Conservation (phyloP, 2,797 vertebrate species). For the Pipistrellus pygmaeus region DNA sequence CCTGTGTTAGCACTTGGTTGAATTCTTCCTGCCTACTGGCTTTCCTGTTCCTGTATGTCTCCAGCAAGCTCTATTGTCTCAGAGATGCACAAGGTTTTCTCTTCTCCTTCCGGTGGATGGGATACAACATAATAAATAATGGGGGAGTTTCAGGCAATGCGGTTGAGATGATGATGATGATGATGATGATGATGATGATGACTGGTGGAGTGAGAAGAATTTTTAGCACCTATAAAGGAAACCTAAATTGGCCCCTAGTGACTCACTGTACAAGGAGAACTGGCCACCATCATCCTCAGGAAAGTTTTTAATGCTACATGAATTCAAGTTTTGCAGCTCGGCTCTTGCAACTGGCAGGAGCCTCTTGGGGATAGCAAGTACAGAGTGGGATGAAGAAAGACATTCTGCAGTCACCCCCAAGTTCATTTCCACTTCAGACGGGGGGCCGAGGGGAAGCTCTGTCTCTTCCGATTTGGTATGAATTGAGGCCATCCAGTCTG, state of each 20-base stretch:
- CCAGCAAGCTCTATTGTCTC: neutral
- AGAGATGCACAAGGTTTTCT: neutral
- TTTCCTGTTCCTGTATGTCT: neutral
- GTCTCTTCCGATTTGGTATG: constrained; percentile 73
- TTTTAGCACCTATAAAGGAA: neutral
- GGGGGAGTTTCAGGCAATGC: neutral
- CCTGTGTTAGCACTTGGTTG: constrained; percentile 15
- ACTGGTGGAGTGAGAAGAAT: neutral
- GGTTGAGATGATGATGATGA: neutral
- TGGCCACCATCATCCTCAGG: neutral
- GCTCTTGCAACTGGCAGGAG: neutral
- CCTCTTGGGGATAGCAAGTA: neutral
- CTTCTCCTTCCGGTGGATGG: neutral
- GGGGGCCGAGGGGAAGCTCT: constrained; percentile 56
- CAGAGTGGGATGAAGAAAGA: constrained; percentile 54
- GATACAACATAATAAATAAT: neutral
- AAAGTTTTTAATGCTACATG: neutral
- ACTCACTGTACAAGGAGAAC: neutral
- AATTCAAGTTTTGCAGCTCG: neutral
- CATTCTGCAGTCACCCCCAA: constrained; percentile 25
- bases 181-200: neutral
- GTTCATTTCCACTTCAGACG: constrained; percentile 58
- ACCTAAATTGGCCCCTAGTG: neutral
- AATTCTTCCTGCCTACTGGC: neutral
- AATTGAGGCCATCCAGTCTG: constrained; percentile 12